Base-by-base conservation (phyloP, 2,888 invertebrate species). In the Pediacus dermestoides region DNA sequence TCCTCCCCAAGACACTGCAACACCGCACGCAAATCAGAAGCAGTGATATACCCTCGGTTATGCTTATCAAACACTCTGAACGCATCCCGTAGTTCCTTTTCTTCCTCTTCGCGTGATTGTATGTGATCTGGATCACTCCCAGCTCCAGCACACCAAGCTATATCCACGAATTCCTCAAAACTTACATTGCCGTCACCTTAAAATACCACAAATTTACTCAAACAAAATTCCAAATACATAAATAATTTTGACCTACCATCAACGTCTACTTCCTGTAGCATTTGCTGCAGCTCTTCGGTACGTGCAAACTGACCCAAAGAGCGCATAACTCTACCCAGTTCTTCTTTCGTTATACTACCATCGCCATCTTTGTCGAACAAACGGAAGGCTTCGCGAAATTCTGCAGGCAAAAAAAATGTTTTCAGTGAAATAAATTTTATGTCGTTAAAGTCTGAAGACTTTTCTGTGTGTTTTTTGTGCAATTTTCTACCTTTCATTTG, bases 11-110 rank as follows among this genome's bases (percentile, higher is more conserved):
- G 71, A 65, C 91, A 91, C 67, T 90, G 90, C 42, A 91, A 70
- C 4, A 91, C 91, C 0, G 90, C 90, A 47, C 90, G 73, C 45
- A 91, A 72, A 65, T 91, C 91, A 0, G 89, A 89, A 2, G 90
- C 89, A 33, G 89, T 89, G 57, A 91, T 91, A 64, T 89, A 91
- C 0, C 91, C 90, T n/a, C 90, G 77, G 70, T 90, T 90, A 61
- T 90, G 90, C 58, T 91, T 91, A 66, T 91, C 91, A 61, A 91
- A 91, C 10, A 90, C 90, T 47, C 89, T 74, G 69, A 91, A 90
- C 4, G 90, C 90, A 63, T 91, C 91, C 12, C 89, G 72, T 6
- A 88, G 69, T 57, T 88, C 88, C 39, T 87, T 78, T 60, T 88
- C 88, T 64, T 88, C 88, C 60, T 88, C 85, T 60, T 87, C 86